Conservation (phyloP, 2,797 vertebrate species). For the Mallotus villosus region DNA sequence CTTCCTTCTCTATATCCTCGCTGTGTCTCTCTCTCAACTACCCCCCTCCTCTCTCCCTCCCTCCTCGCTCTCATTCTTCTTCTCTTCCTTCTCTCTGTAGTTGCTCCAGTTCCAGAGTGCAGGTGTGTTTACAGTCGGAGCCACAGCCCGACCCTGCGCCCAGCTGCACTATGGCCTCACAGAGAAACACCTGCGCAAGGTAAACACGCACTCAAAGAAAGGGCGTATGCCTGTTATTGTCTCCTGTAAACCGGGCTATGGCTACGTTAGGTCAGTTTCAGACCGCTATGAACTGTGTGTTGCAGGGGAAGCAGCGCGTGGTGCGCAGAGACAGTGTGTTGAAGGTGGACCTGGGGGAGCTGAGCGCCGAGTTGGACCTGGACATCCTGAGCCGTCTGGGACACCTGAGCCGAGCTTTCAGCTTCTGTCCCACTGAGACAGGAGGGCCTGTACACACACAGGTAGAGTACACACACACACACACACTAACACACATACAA, state of each 20-base stretch:
- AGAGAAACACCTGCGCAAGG: constrained; percentile 75
- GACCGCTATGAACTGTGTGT: neutral
- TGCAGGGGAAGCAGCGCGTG: constrained; percentile 77
- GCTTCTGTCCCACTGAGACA: constrained; percentile 63
- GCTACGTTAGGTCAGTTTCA: neutral
- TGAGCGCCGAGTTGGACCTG: constrained; percentile 84
- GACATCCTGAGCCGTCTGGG: constrained; percentile 81
- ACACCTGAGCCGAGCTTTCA: constrained; percentile 71
- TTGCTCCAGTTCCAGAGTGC: constrained; percentile 84
- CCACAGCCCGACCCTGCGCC: constrained; percentile 81
- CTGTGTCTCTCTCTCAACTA: neutral
- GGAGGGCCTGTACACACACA: constrained; percentile 51
- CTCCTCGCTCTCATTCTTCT: neutral
- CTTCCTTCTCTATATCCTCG: neutral
- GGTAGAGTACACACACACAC: constrained; percentile 46
- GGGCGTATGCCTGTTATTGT: neutral
- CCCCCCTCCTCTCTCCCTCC: neutral
- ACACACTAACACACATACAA: neutral
- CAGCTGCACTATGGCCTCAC: constrained; percentile 83
- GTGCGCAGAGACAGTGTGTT: constrained; percentile 73
- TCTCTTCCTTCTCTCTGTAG: constrained; percentile 51
- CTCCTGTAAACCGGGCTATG: no score
- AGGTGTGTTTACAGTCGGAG: constrained; percentile 73
- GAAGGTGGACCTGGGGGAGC: constrained; percentile 79
- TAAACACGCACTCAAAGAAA: constrained; percentile 31